Percentiles rank a stretch among this genome's conserved stretches.
These are phyloP conservation scores for Ramphastos sulfuratus DNA, from an alignment of 2,113 vertebrate genomes.

Conservation along the genomic window DNA sequence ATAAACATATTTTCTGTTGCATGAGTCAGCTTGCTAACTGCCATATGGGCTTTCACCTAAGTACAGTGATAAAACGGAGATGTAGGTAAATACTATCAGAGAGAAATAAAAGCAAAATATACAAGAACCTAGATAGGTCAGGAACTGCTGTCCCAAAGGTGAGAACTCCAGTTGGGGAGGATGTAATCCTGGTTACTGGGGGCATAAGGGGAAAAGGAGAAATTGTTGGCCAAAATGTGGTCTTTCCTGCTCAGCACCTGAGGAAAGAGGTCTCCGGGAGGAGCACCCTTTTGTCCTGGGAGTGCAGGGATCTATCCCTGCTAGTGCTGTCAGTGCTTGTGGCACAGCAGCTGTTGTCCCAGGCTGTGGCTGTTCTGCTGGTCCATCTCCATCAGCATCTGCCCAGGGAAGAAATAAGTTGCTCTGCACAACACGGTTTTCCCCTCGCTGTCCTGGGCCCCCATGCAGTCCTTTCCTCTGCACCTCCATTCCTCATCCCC, in stretches of 20 bases:
- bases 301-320: not conserved
- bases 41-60: slow-evolving; percentile 1
- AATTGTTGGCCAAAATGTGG: not conserved
- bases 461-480: not conserved
- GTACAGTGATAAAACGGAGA: not conserved
- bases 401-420: not conserved
- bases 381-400: fast-evolving
- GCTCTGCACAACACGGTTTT: not conserved
- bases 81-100: not conserved
- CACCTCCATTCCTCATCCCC: fast-evolving
- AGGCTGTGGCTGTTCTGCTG: not conserved
- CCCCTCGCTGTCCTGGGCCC: not conserved
- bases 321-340: fast-evolving
- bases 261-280: not conserved
- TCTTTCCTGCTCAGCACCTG: not conserved
- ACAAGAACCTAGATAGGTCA: not conserved
- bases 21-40: slow-evolving; percentile 30
- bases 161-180: not conserved
- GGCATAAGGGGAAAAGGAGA: not conserved
- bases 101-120: not conserved
- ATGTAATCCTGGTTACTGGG: not conserved
- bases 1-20: not conserved
- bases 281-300: not conserved
- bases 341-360: not conserved
- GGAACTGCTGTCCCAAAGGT: not conserved